Evolutionary conservation across 2,797 vertebrate species (phyloP), one percentile per base, ranked within the genome.

Genomic region (Vultur gryphus): DNA sequence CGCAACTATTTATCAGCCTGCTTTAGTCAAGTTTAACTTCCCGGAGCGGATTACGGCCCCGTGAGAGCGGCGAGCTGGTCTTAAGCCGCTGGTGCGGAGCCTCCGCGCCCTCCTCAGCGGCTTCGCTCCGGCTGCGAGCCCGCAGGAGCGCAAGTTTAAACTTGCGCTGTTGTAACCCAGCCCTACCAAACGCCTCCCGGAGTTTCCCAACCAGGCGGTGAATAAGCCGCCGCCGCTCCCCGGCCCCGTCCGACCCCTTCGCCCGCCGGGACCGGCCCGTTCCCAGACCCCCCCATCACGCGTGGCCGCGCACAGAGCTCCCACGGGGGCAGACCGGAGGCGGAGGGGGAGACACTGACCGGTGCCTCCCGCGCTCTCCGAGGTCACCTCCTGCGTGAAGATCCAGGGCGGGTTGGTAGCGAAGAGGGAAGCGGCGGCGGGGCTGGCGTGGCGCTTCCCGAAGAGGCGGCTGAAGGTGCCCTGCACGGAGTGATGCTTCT

Each of bases 401-500:
- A 98, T 97, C 98, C 98, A 98, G 37, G 98, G 98, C 6, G 98
- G 98, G 87, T 98, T 98, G 81, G 98, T 90, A 61, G 97, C 98
- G 70, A 98, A 98, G 69, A 98, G 98, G 10, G 98, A 98, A 4
- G 97, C 54, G 92, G 85, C 35, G 55, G 75, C 67, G 82, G 73
- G 95, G 91, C 83, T 84, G 78, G 84, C 57, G 9, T 98, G 98
- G 84, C 97, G 98, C 93, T 97, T 98, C 57, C 98, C 98, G 87
- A 98, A 98, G 91, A 98, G 97, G 87, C 98, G 98, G 95, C 98
- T 98, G 94, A 98, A 97, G 69, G 98, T 98, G 75, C 98, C 98
- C 89, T 98, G 98, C 92, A 98, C 96, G 28, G 98, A 98, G 92
- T 96, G 96, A 55, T 91, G 97, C 89, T 98, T 98, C 94, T 97